A percentile compares a stretch with the other conserved stretches of the same genome.
Conservation (phyloP, 2,113 vertebrate genomes). For the Odocoileus hemionus region DNA sequence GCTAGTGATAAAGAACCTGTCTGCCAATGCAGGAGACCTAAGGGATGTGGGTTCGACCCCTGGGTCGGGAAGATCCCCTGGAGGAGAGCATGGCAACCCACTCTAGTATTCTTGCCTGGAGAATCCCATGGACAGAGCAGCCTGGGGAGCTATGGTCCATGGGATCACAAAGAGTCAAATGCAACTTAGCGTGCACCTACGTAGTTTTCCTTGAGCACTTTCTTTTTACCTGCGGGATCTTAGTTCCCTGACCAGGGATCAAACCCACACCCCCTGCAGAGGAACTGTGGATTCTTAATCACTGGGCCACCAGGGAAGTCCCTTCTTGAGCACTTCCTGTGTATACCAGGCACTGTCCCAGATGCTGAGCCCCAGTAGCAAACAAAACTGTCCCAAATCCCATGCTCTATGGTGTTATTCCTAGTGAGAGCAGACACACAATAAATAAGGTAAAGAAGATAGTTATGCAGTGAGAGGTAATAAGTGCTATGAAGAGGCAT, state of each 20-base stretch:
- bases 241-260: neutral
- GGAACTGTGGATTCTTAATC: neutral
- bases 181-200: fast-evolving
- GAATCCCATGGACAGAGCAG: neutral
- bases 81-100: neutral
- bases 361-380: neutral
- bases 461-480: fast-evolving
- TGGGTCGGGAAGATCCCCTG: neutral
- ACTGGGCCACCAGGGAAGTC: neutral
- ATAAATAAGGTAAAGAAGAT: neutral
- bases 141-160: neutral
- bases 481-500: neutral
- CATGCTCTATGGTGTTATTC: neutral
- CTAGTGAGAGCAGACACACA: neutral
- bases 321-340: neutral
- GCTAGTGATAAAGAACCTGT: neutral
- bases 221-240: neutral
- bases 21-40: neutral
- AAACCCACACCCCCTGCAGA: neutral
- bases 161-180: neutral
- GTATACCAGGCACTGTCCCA: neutral
- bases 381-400: neutral
- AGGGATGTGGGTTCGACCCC: neutral
- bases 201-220: neutral
- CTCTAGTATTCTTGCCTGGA: neutral